These are phyloP conservation scores for Orientallactaga bullata DNA, from an alignment of 2,113 vertebrate species.

Conservation along the genomic window DNA sequence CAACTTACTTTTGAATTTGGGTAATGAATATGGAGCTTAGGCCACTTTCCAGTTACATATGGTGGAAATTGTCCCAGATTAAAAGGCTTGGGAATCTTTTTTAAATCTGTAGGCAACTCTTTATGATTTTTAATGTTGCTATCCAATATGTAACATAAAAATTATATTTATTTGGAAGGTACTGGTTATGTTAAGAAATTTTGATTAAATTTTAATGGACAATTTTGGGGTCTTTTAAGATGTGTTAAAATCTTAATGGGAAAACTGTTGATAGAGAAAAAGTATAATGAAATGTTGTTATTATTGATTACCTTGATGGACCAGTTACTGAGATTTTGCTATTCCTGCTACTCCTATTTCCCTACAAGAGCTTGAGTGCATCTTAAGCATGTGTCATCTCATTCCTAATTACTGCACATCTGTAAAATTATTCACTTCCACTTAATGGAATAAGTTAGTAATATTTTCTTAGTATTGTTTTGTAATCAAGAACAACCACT, in stretches of 20 bases:
- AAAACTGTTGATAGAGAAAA: not conserved
- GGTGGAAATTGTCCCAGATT: not conserved
- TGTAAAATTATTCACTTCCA: constrained; percentile 41
- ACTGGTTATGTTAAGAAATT: constrained; percentile 8
- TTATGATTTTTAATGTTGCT: not conserved
- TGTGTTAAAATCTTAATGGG: not conserved
- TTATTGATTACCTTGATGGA: not conserved
- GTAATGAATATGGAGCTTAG: not conserved
- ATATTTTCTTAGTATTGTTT: constrained; percentile 21
- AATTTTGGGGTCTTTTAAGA: not conserved
- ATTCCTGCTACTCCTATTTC: not conserved
- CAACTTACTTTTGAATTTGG: constrained; percentile 36
- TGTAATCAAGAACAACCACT: constrained; percentile 3
- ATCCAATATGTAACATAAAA: constrained; percentile 21
- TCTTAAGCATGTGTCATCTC: not conserved
- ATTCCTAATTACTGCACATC: not conserved
- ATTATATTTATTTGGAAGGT: constrained; percentile 10
- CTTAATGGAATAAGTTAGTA: constrained; percentile 24
- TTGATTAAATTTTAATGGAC: not conserved
- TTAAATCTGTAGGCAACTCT: not conserved
- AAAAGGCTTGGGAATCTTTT: not conserved
- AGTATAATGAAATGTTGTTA: not conserved
- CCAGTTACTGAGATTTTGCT: not conserved
- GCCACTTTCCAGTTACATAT: not conserved
- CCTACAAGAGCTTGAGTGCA: not conserved